Conservation (phyloP, 2,888 invertebrate genomes). For the Crematogaster levior region DNA sequence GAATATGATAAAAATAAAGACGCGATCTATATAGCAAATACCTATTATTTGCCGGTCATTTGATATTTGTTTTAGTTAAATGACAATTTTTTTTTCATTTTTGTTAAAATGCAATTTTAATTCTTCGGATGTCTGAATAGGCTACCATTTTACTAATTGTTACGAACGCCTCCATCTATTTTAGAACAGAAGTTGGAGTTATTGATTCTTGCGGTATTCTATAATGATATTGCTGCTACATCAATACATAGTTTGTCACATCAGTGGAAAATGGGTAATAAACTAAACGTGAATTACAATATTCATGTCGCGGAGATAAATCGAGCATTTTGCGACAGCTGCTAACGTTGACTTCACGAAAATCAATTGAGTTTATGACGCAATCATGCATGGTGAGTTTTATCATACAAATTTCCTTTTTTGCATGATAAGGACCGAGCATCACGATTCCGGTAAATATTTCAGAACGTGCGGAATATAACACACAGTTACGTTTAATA, state of each 20-base stretch:
- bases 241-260: constrained; percentile 30
- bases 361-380: constrained; percentile 55
- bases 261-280: constrained; percentile 45
- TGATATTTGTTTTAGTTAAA: background rate
- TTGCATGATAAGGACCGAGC: constrained; percentile 26
- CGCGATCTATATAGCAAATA: background rate
- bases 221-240: background rate
- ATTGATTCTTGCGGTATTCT: constrained; percentile 6
- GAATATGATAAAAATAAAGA: background rate
- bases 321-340: constrained; percentile 41
- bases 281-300: constrained; percentile 59
- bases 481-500: constrained; percentile 1
- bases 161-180: background rate
- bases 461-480: constrained; percentile 61
- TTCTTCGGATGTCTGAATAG: background rate
- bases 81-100: background rate
- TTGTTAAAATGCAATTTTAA: background rate
- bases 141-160: background rate
- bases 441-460: constrained; percentile 29
- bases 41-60: background rate
- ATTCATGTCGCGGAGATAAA: constrained; percentile 57
- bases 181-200: background rate
- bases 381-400: constrained; percentile 17
- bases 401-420: constrained; percentile 23
- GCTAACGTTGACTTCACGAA: constrained; percentile 54